phyloP scores from a whole-genome alignment of 2,113 vertebrate genomes.

The Laticauda laticaudata region DNA sequence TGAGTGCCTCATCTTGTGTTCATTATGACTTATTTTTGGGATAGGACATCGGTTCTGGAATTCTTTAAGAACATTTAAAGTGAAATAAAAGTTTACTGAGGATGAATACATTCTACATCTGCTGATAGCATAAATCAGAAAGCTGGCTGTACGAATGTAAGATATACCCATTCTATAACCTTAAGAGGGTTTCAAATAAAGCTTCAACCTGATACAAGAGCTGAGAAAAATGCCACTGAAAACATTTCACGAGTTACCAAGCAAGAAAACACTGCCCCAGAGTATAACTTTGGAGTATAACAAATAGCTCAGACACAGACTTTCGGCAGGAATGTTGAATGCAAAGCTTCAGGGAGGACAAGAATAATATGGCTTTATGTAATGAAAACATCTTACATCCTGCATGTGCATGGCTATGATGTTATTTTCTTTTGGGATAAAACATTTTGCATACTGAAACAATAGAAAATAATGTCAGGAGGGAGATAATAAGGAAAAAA shows the following conservation, averaged over 20 bases:
- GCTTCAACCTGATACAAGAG: neutral
- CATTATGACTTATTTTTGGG: neutral
- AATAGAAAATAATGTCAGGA: neutral
- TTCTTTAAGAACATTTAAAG: neutral
- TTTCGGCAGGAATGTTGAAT: neutral
- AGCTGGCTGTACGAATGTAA: neutral
- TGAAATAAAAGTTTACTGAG: neutral
- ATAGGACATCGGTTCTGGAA: neutral
- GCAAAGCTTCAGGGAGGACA: neutral
- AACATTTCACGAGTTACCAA: neutral
- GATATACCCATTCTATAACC: neutral
- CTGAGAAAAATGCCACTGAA: neutral
- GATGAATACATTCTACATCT: neutral
- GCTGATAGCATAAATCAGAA: neutral
- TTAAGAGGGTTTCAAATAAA: neutral
- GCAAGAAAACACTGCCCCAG: neutral
- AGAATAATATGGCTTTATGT: neutral
- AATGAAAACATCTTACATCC: neutral
- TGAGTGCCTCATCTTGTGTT: neutral
- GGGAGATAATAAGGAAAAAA: neutral
- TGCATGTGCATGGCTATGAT: neutral
- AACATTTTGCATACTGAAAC: neutral
- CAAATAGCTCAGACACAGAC: neutral
- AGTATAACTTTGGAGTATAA: neutral
- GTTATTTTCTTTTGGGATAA: neutral